These are phyloP conservation scores for Miltochrista miniata DNA, from an alignment of 2,888 invertebrate genomes.

Conservation along the genomic window DNA sequence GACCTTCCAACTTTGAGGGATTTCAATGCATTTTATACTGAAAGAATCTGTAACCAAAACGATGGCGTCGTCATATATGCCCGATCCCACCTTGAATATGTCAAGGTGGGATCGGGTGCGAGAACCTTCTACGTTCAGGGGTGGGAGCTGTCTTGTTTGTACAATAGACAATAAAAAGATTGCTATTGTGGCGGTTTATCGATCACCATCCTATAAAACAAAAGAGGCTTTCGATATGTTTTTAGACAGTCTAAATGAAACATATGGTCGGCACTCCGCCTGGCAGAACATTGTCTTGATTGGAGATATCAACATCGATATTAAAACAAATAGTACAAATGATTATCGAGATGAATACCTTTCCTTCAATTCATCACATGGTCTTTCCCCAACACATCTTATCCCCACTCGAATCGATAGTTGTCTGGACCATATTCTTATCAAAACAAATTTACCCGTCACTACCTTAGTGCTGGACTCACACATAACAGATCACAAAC, in stretches of 20 bases:
- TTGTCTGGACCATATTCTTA: not conserved
- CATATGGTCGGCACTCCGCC: not conserved
- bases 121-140: no score
- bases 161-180: no score
- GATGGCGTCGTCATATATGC: no score
- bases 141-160: no score
- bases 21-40: not conserved
- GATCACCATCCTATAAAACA: not conserved
- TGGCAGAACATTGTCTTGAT: not conserved
- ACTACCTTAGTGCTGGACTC: not conserved
- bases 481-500: not conserved
- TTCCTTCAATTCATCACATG: not conserved
- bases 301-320: not conserved
- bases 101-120: no score
- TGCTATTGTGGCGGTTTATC: no score
- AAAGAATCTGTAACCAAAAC: not conserved
- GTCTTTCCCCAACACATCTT: not conserved
- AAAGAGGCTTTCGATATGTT: not conserved
- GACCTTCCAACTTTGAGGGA: no score
- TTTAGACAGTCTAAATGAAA: not conserved
- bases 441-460: not conserved
- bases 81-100: no score
- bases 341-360: not conserved
- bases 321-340: not conserved
- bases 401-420: not conserved